Conservation (phyloP, 2,113 vertebrate genomes). For the Pluvialis apricaria region DNA sequence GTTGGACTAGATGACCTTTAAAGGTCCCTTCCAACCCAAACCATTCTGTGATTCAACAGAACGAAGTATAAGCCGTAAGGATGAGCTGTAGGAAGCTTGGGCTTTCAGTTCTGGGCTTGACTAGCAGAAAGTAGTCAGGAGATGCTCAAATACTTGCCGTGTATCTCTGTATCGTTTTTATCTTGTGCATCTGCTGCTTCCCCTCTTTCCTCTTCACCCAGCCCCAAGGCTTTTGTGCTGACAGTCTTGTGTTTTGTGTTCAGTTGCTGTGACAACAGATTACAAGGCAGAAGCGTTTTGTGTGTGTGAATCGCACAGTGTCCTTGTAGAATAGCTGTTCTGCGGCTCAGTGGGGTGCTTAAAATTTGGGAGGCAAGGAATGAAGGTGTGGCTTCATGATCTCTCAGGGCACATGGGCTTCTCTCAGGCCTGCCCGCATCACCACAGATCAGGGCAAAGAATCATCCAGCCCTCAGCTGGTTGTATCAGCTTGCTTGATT, state of each 20-base stretch:
- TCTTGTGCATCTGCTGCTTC: background rate
- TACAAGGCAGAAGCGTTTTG: background rate
- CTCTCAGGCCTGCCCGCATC: background rate
- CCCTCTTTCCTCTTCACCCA: background rate
- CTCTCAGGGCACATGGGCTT: too few species aligned
- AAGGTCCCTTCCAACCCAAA: background rate
- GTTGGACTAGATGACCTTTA: background rate
- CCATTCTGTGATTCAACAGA: background rate
- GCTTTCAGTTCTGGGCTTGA: background rate
- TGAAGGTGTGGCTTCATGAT: background rate
- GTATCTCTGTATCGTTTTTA: background rate
- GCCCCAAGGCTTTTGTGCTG: background rate
- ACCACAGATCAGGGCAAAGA: background rate
- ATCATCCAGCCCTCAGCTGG: background rate
- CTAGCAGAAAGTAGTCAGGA: background rate
- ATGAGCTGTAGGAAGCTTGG: background rate
- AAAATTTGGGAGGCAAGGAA: background rate
- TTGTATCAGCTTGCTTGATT: background rate
- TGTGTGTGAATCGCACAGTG: accelerated
- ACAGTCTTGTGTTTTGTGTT: background rate
- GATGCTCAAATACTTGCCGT: background rate
- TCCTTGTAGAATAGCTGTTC: background rate
- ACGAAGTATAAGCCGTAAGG: background rate
- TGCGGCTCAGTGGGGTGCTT: background rate
- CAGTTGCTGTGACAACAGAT: constrained; percentile 16